Base-by-base conservation (phyloP, 2,113 vertebrate species). In the Hiodon tergisus region DNA sequence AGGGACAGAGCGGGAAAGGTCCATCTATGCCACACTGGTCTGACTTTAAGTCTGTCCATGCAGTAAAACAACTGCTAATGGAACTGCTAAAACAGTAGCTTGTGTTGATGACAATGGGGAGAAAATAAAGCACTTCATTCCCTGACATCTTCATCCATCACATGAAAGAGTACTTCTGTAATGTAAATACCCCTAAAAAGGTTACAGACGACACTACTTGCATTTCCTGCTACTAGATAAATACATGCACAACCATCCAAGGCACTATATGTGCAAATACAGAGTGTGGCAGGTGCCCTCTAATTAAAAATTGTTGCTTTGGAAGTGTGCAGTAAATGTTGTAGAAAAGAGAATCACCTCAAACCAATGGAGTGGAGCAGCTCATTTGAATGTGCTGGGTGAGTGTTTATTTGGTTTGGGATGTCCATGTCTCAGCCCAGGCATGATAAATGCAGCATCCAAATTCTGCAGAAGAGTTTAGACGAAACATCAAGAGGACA, bases 91-190 rank as follows among this genome's bases (percentile, higher is more conserved):
- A 54, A 52, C 48, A 4, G 31, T 47, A 68, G 67, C 11, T 50
- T 47, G 10, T 50, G 67, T 9, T 66, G 62, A 17, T 66, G 62
- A 46, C 47, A 13, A 11, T 5, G 4, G 47, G 48, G 47, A 11
- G 47, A 11, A 53, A 53, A 69, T 13, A 53, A 16, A 53, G 16
- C 8, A 54, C 68, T 54, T 54, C 48, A 69, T 69, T 69, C 6
- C 51, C 53, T 54, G 52, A 52, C 52, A 52, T 51, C 68, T 13
- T 13, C 67, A 68, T 68, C 67, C 68, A 69, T 69, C 67, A 53
- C 7, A 52, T 69, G 4, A 69, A 67, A 47, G 68, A 69, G 68
- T 4, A 53, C 68, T 69, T 69, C 3, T 5, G 11, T 16, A 53
- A 69, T n/a, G 50, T 53, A 69, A 67, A 67, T 67, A 48, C 0